phyloP scores from a whole-genome alignment of 1,140 invertebrate species.

The Cardiocondyla obscurior region DNA sequence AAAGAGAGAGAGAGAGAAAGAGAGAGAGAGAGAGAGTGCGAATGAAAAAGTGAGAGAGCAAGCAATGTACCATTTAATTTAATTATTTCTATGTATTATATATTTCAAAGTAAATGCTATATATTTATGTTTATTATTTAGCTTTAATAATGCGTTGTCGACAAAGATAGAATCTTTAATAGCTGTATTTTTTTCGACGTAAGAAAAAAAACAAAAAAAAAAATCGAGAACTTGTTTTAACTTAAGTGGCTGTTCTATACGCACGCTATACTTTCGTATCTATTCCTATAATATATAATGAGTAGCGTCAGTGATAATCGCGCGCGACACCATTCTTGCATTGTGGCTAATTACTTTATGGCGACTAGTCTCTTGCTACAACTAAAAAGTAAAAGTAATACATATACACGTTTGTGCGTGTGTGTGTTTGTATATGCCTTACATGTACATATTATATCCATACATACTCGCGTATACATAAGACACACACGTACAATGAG shows the following conservation, averaged over 20 bases:
- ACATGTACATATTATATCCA: background rate
- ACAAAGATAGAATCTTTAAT: constrained; percentile 34
- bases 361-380: constrained; percentile 38
- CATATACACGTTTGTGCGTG: background rate
- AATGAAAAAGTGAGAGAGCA: background rate
- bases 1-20: background rate
- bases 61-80: constrained; percentile 48
- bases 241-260: constrained; percentile 30
- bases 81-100: constrained; percentile 77
- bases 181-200: constrained; percentile 14
- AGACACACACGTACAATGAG: background rate
- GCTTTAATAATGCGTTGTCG: constrained; percentile 26
- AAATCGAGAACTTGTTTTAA: background rate
- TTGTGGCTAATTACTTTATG: constrained; percentile 20
- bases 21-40: background rate
- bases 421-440: background rate
- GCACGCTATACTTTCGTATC: constrained; percentile 25
- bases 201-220: too few relatives aligned
- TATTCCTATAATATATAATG: constrained; percentile 14
- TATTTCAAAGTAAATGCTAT: constrained; percentile 76
- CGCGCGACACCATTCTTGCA: background rate
- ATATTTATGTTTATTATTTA: constrained; percentile 60
- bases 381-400: constrained; percentile 7
- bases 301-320: constrained; percentile 25
- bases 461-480: background rate